Evolutionary conservation across 2,888 invertebrate species (phyloP).

Genomic region (Watsonalla binaria): DNA sequence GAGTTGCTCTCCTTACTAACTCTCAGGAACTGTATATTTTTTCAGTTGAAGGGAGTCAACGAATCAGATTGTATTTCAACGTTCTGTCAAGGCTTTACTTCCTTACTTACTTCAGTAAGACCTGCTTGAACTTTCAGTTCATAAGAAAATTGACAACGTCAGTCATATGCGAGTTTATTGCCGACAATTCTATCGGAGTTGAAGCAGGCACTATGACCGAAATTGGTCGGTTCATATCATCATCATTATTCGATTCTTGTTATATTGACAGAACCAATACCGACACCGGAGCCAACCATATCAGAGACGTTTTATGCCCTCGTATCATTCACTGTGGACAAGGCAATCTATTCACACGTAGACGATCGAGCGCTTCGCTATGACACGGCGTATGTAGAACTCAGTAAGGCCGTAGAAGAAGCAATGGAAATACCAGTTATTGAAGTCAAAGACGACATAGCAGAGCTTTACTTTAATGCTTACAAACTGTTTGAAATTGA

Average conservation of each 20-base stretch:
- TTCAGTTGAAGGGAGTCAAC: too few species aligned
- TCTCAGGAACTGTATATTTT: not conserved
- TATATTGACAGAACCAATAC: conserved; percentile 43
- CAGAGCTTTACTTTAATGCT: conserved; percentile 40
- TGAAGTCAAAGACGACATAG: conserved; percentile 53
- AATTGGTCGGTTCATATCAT: too few species aligned
- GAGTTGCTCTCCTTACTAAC: not conserved
- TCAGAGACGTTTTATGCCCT: conserved; percentile 42
- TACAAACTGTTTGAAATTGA: conserved; percentile 49
- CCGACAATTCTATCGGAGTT: not conserved
- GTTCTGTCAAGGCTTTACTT: too few species aligned
- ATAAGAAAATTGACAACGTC: too few species aligned
- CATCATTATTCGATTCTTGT: not conserved
- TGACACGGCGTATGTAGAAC: conserved; percentile 62
- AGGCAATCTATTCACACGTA: conserved; percentile 49
- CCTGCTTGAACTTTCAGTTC: too few species aligned
- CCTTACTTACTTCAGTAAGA: too few species aligned
- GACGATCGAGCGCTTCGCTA: conserved; percentile 46
- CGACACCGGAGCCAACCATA: conserved; percentile 51
- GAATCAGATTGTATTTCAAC: too few species aligned
- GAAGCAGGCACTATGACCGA: too few species aligned
- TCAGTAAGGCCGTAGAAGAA: conserved; percentile 51
- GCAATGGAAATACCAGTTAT: conserved; percentile 68
- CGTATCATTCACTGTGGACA: conserved; percentile 56
- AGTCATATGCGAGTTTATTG: too few species aligned